Evolutionary conservation across 2,888 invertebrate genomes (phyloP), one percentile per base, ranked within the genome.

Genomic region (Limnephilus auricula): DNA sequence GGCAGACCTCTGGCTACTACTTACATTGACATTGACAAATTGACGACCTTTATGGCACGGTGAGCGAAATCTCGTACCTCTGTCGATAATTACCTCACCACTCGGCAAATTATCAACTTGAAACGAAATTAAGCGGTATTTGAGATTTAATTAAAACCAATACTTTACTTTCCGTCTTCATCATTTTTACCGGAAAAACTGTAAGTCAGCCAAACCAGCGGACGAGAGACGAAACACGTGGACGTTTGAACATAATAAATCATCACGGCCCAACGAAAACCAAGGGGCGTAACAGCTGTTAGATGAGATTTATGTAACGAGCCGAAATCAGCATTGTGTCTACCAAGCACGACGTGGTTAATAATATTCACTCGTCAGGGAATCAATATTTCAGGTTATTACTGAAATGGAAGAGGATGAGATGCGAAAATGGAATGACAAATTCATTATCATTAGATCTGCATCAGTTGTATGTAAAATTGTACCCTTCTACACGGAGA

Each of bases 321-420:
- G 31, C 31, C 31, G 15, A 32, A 80, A 80, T 80, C 32, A 80
- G 80, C 80, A 80, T 80, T 80, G 80, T 80, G 18, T 80, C 80
- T 80, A 31, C 25, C 65, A 25, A 65, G 25, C 65, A 65, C 65
- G 65, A 65, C 65, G 65, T 25, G 65, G 0, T 65, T 65, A 65
- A 25, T 65, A n/a, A n/a, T 65, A 65, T 65, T 65, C 65, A 65
- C 25, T 65, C 50, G 65, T 65, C 25, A 25, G 65, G 9, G 25
- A 65, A 65, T 65, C 65, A n/a, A 65, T 65, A 65, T 65, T 65
- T 65, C 5, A n/a, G 65, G n/a, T 0, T n/a, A n/a, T 25, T n/a
- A 65, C 2, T 9, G 9, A 65, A 65, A 65, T n/a, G 25, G 65
- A 25, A 65, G 65, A 65, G 65, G 65, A 65, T 2, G 65, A 25